phyloP scores from a whole-genome alignment of 2,888 invertebrate species.

The Mimas tiliae region DNA sequence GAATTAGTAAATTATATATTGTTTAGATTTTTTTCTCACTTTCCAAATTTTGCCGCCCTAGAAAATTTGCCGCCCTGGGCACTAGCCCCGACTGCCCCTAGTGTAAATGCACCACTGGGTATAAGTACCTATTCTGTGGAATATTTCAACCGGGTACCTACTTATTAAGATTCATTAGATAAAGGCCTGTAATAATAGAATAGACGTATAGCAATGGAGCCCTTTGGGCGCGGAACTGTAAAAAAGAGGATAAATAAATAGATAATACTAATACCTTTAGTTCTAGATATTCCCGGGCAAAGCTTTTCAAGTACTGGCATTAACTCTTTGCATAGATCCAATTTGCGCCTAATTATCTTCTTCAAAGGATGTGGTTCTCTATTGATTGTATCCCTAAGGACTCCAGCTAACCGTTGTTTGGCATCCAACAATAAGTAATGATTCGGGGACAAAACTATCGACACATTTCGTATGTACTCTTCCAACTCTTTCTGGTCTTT shows the following conservation, averaged over 20 bases:
- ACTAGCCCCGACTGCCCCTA: too few relatives aligned
- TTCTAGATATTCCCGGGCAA: slow-evolving; percentile 89
- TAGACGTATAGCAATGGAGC: too few relatives aligned
- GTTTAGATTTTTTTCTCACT: too few relatives aligned
- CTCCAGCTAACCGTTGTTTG: slow-evolving; percentile 88
- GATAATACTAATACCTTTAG: slow-evolving; percentile 75
- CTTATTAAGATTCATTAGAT: too few relatives aligned
- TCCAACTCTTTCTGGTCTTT: slow-evolving; percentile 77
- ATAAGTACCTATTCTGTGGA: too few relatives aligned
- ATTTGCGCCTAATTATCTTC: slow-evolving; percentile 86
- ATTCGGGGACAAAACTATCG: slow-evolving; percentile 85
- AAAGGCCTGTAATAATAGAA: too few relatives aligned
- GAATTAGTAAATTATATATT: too few relatives aligned
- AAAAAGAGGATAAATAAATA: background rate
- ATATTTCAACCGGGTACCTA: too few relatives aligned
- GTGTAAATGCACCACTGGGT: too few relatives aligned
- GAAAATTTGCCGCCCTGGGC: too few relatives aligned
- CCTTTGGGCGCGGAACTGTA: too few relatives aligned
- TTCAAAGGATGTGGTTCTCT: slow-evolving; percentile 79
- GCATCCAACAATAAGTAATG: slow-evolving; percentile 88
- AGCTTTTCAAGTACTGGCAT: slow-evolving; percentile 86
- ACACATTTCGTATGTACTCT: slow-evolving; percentile 81
- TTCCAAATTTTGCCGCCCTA: too few relatives aligned
- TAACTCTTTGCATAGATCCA: slow-evolving; percentile 87
- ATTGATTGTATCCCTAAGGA: slow-evolving; percentile 79